Percentiles rank a stretch among this genome's conserved stretches.
Conservation (phyloP, 2,888 invertebrate genomes). For the Lapara coniferarum region DNA sequence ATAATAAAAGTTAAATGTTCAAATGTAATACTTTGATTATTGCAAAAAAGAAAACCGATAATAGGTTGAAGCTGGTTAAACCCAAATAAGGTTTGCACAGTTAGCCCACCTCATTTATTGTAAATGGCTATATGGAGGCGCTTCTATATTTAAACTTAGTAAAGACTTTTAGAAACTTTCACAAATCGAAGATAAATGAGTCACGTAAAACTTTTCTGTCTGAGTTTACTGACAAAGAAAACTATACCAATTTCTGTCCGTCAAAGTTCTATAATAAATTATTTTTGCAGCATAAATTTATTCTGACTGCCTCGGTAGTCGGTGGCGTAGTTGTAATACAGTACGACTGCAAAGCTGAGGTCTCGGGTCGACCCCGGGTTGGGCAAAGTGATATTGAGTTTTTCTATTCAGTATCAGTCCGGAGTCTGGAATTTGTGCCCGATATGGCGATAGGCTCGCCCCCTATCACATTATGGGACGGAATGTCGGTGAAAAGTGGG, state of each 20-base stretch:
- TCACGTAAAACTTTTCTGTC: conserved; percentile 2
- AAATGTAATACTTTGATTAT: background rate
- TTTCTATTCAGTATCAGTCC: too few species aligned
- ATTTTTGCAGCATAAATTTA: background rate
- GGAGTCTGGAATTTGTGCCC: too few species aligned
- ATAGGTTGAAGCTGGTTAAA: background rate
- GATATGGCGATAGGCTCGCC: too few species aligned
- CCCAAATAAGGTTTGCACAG: conserved; percentile 39
- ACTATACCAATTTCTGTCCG: background rate
- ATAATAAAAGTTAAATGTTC: too few species aligned
- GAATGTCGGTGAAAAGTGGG: too few species aligned
- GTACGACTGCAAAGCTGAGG: too few species aligned
- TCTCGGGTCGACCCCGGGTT: too few species aligned
- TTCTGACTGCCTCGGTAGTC: too few species aligned
- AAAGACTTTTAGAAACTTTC: conserved; percentile 42
- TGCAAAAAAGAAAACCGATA: background rate
- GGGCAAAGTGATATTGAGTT: too few species aligned
- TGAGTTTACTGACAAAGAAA: background rate
- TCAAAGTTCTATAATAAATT: background rate
- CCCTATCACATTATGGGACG: too few species aligned
- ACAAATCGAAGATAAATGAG: conserved; percentile 39
- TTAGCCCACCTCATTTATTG: conserved; percentile 42
- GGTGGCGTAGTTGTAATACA: too few species aligned
- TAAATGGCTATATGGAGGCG: conserved; percentile 42
- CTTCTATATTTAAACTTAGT: conserved; percentile 44